Evolutionary conservation across 2,113 vertebrate species (phyloP), one percentile per base, ranked within the genome.

Genomic region (Melanocharis versteri): DNA sequence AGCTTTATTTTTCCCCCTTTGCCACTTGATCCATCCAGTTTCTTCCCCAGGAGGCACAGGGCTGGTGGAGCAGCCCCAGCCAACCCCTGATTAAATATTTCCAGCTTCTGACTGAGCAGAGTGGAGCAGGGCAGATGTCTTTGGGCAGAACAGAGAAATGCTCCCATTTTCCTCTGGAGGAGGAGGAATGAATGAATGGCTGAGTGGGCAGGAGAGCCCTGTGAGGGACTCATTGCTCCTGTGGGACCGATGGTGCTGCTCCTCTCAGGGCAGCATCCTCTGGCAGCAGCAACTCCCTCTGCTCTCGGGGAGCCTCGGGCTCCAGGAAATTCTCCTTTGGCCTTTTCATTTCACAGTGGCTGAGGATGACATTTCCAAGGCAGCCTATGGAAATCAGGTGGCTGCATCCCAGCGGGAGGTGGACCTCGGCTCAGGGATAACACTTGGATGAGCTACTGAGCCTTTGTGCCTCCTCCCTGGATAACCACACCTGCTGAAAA

Each of bases 271-370:
- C 23, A 80, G 18, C 56, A 37, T 23, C 72, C 37, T 68, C 66
- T 60, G 45, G 31, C 62, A 83, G 78, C 44, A 69, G 31, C 70
- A 24, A 26, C 11, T 86, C 58, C 79, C 54, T 44, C 19, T 69
- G 90, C 66, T 69, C 50, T 1, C 8, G 7, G 14, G 20, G 50
- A 94, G 81, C 89, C 73, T 31, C 5, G 4, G 79, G 62, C 83
- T 62, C 51, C 56, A 5, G 47, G 64, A 42, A 58, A 44, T 58
- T 73, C 86, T 87, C 80, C 72, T 40, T 81, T 87, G 91, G 80
- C 89, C 89, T 95, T 93, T 93, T 54, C 51, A 81, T 86, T 94
- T 92, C 86, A 40, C 80, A 71, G 75, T 83, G 93, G 51, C 62
- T 87, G 80, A 84, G 76, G 89, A 70, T 94, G 93, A 54, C 80